Evolutionary conservation across 2,888 invertebrate genomes (phyloP).

Genomic region (Lepidochitona cinerea): DNA sequence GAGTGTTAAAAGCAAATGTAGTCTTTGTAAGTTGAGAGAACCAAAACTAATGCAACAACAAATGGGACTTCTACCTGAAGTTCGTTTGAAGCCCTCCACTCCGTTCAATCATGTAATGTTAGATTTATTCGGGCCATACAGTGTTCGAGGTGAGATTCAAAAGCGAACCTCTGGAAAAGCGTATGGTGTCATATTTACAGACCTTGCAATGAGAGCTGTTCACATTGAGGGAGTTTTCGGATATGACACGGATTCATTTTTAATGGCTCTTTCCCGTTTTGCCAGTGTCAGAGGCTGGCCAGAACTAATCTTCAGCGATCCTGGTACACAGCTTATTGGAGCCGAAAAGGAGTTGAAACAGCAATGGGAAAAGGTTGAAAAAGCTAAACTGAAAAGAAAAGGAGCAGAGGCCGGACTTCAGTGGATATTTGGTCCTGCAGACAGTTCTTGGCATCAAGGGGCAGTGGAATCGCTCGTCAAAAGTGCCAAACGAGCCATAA

Average conservation of each 20-base stretch:
- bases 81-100: background rate
- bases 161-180: background rate
- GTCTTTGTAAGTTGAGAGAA: conserved; percentile 1
- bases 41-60: background rate
- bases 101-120: conserved; percentile 5
- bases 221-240: conserved; percentile 14
- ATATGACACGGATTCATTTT: conserved; percentile 10
- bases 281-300: conserved; percentile 11
- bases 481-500: background rate
- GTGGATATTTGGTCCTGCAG: conserved; percentile 12
- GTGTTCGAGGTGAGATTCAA: background rate
- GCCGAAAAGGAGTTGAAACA: conserved; percentile 8
- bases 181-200: background rate
- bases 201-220: background rate
- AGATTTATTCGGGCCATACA: conserved; percentile 7
- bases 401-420: background rate
- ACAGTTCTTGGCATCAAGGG: conserved; percentile 14
- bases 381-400: background rate
- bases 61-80: background rate
- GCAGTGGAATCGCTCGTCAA: conserved; percentile 10
- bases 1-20: background rate
- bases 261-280: conserved; percentile 2
- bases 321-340: conserved; percentile 11
- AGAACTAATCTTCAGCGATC: conserved; percentile 3
- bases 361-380: background rate